Percentiles rank a stretch among this genome's conserved stretches.
These are phyloP conservation scores for Nasonia vitripennis DNA, from an alignment of 1,140 invertebrate genomes.

Conservation along the genomic window DNA sequence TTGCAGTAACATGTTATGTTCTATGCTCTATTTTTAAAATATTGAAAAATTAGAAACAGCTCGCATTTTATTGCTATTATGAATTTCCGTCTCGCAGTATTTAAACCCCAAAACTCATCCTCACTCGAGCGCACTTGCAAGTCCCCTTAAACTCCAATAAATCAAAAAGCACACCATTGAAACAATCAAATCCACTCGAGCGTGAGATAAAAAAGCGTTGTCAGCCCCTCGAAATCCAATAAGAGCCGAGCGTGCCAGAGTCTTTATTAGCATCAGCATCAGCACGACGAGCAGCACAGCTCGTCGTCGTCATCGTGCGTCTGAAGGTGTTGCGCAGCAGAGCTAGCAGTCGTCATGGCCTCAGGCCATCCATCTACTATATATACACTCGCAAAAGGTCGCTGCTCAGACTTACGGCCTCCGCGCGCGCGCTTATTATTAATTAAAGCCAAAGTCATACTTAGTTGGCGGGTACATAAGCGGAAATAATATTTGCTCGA, in stretches of 20 bases:
- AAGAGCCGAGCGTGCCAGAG: background rate
- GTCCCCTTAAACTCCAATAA: too few relatives aligned
- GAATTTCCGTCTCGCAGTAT: too few relatives aligned
- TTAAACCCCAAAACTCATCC: too few relatives aligned
- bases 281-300: background rate
- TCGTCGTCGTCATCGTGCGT: background rate
- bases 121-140: too few relatives aligned
- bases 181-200: too few relatives aligned
- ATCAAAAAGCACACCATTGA: too few relatives aligned
- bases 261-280: conserved; percentile 9
- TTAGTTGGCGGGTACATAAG: conserved; percentile 74
- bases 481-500: conserved; percentile 74
- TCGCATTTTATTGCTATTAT: too few relatives aligned
- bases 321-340: background rate
- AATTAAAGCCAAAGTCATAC: conserved; percentile 73
- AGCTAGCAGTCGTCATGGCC: background rate
- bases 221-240: conserved; percentile 7
- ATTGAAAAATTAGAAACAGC: too few relatives aligned
- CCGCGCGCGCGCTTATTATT: conserved; percentile 70
- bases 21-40: too few relatives aligned
- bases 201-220: too few relatives aligned
- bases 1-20: too few relatives aligned
- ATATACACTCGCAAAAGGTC: background rate
- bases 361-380: background rate
- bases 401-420: background rate